These are phyloP conservation scores for Aphelenchoides fujianensis DNA, from an alignment of 1,140 invertebrate species.

Conservation along the genomic window DNA sequence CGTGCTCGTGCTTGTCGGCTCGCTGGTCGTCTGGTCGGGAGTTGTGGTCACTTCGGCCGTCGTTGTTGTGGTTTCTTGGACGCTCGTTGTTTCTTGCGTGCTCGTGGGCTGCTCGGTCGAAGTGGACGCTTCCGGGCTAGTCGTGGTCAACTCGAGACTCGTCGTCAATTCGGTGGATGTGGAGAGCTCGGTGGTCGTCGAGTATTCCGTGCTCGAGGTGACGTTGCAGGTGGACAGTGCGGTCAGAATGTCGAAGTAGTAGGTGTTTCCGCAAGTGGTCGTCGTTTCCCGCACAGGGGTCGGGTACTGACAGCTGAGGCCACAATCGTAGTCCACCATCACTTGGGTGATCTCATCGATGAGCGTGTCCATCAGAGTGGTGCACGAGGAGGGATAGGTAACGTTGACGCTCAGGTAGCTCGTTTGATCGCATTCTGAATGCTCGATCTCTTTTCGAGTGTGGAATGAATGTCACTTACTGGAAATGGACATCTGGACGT, in stretches of 20 bases:
- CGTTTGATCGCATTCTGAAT: not conserved
- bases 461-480: not conserved
- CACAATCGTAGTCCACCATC: not conserved
- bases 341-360: not conserved
- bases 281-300: not conserved
- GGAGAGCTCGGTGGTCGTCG: not conserved
- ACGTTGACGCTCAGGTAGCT: not conserved
- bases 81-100: not conserved
- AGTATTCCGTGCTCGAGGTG: not conserved
- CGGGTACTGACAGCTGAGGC: not conserved
- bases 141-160: not conserved
- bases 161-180: conserved; percentile 7
- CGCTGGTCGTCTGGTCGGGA: not conserved
- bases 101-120: not conserved
- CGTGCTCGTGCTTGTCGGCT: not conserved
- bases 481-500: not conserved
- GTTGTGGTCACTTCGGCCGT: not conserved
- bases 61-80: not conserved
- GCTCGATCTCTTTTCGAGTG: not conserved
- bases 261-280: not conserved
- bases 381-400: not conserved
- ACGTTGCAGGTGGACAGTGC: not conserved
- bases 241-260: not conserved
- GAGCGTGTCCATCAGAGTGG: not conserved
- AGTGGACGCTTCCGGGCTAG: not conserved